Base-by-base conservation (phyloP, 2,113 vertebrate genomes). In the Mesoclemmys tuberculata region DNA sequence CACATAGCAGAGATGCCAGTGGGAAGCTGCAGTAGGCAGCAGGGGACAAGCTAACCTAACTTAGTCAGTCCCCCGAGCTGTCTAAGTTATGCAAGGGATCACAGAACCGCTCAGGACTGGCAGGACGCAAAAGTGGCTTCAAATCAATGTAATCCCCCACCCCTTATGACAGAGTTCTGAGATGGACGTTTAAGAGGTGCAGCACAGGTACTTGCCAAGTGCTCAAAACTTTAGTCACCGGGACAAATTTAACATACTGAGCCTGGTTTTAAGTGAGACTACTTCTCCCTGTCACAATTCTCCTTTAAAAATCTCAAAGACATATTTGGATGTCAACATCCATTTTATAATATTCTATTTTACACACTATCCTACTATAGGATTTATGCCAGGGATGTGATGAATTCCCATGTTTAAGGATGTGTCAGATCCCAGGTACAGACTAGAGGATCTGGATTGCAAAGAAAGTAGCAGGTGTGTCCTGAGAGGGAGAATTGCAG, bases 11-110 rank as follows among this genome's bases (percentile, higher is more conserved):
- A 51, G 49, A 77, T 71, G 93, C 95, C 96, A 90, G 93, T 90
- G 91, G 85, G 95, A 92, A 95, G 93, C 83, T n/a, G 94, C 87
- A 51, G 9, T 51, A 51, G 49, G 46, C 46, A 46, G 46, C 4
- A 46, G 46, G 46, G 95, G 92, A 96, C 95, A 97, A 91, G 95
- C 89, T 8, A 27, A 82, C 21, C 44, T 48, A 78, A 89, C 89
- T 92, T 41, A 87, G 16, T 52, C 83, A 92, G 83, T 48, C 80
- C 88, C 88, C 86, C 44, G 1, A 2, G 49, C 49, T 51, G 54
- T n/a, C 44, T 31, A 56, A 27, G 55, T 56, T 27, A 22, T 26
- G 21, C 49, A 58, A 71, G 71, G 27, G 85, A 82, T 90, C 79
- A 95, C 61, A 84, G 90, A 96, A 13, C 55, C 26, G 55, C 22